phyloP scores from a whole-genome alignment of 2,797 vertebrate species.

The Notolepis coatsorum region DNA sequence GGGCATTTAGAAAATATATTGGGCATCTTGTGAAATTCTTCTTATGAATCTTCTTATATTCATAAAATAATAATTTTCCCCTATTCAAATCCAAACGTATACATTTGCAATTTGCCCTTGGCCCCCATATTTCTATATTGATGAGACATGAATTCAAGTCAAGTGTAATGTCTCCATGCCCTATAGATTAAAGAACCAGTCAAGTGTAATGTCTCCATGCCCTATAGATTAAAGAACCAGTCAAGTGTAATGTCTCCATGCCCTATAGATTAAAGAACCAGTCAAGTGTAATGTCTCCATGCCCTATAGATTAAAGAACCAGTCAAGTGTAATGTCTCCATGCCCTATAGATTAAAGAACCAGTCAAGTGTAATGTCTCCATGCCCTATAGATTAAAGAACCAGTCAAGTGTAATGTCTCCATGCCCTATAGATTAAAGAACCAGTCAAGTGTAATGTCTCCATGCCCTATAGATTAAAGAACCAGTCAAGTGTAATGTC shows the following conservation, averaged over 20 bases:
- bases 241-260: no score
- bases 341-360: no score
- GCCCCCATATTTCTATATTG: neutral
- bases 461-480: slow-evolving; percentile 67
- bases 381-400: slow-evolving; percentile 69
- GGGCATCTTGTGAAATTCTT: neutral
- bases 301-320: slow-evolving; percentile 72
- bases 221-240: slow-evolving; percentile 72
- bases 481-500: slow-evolving; percentile 72
- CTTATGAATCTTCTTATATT: neutral
- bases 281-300: neutral
- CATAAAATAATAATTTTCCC: no score
- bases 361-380: neutral
- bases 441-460: neutral
- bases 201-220: neutral
- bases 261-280: no score
- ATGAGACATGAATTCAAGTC: neutral
- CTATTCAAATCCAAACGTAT: neutral
- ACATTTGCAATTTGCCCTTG: neutral
- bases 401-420: no score
- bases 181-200: neutral
- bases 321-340: no score
- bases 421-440: no score
- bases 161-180: no score
- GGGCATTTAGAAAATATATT: neutral